phyloP scores from a whole-genome alignment of 2,888 invertebrate genomes.

The Agriopis aurantiaria region DNA sequence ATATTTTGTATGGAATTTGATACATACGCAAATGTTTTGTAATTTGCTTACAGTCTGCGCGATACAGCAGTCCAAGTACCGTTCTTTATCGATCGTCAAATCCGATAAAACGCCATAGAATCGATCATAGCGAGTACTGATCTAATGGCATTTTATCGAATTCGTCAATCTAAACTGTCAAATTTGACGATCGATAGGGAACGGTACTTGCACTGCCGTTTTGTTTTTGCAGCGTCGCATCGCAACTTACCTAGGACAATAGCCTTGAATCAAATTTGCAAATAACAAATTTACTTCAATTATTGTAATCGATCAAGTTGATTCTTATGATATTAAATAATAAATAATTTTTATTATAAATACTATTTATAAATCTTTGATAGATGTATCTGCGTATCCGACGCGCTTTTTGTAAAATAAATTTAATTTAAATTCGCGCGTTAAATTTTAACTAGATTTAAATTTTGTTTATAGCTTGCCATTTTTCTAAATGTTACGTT shows the following conservation, averaged over 20 bases:
- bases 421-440: neutral
- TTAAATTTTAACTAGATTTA: constrained; percentile 4
- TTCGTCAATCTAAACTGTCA: too few species aligned
- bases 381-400: neutral
- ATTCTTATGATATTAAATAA: constrained; percentile 29
- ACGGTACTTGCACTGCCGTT: too few species aligned
- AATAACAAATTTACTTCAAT: neutral
- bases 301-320: constrained; percentile 20
- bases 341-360: constrained; percentile 10
- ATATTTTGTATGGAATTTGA: too few species aligned
- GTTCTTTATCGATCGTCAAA: too few species aligned
- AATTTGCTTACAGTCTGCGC: too few species aligned
- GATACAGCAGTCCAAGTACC: too few species aligned
- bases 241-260: neutral
- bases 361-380: constrained; percentile 13
- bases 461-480: constrained; percentile 27
- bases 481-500: constrained; percentile 19
- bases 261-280: too few species aligned
- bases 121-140: too few species aligned
- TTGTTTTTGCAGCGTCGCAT: neutral
- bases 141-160: too few species aligned
- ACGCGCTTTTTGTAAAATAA: neutral
- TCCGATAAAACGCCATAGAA: too few species aligned
- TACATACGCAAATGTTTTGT: too few species aligned
- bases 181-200: too few species aligned